Percentiles rank a stretch among this genome's conserved stretches.
These are phyloP conservation scores for Opisthocomus hoazin DNA, from an alignment of 2,113 vertebrate species.

Conservation along the genomic window DNA sequence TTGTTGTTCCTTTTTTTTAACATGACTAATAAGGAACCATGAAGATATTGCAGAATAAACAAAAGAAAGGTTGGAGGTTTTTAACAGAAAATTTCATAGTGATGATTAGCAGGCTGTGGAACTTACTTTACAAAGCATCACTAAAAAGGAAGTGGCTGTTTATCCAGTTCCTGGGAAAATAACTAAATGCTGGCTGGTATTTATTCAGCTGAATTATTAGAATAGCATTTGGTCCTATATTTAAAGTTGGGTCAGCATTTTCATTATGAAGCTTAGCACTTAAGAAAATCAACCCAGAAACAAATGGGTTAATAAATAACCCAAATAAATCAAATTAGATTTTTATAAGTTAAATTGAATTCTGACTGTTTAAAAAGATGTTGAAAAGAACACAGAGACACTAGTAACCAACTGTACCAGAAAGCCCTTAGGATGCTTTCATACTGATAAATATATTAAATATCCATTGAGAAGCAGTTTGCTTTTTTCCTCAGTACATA, in stretches of 20 bases:
- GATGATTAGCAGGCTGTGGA: conserved; percentile 56
- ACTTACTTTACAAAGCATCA: conserved; percentile 66
- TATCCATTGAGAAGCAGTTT: background rate
- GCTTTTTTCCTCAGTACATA: background rate
- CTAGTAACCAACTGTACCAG: background rate
- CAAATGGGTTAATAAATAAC: conserved; percentile 42
- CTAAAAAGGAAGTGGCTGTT: conserved; percentile 75
- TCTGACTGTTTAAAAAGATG: background rate
- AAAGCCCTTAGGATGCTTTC: background rate
- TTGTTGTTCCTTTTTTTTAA: background rate
- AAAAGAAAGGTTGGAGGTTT: conserved; percentile 28
- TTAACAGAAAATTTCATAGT: conserved; percentile 61
- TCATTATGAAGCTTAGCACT: conserved; percentile 45
- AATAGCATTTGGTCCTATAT: conserved; percentile 38
- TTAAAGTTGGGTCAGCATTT: conserved; percentile 59
- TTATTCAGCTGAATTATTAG: conserved; percentile 80
- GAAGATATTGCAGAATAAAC: conserved; percentile 31
- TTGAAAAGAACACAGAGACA: background rate
- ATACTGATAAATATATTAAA: background rate
- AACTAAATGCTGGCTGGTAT: conserved; percentile 72
- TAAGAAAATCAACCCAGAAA: conserved; percentile 20
- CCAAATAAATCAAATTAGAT: conserved; percentile 29
- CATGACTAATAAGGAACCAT: conserved; percentile 2
- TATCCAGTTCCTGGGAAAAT: conserved; percentile 80
- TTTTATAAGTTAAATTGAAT: conserved; percentile 11